phyloP scores from a whole-genome alignment of 2,113 vertebrate genomes.

The Gambusia holbrooki region DNA sequence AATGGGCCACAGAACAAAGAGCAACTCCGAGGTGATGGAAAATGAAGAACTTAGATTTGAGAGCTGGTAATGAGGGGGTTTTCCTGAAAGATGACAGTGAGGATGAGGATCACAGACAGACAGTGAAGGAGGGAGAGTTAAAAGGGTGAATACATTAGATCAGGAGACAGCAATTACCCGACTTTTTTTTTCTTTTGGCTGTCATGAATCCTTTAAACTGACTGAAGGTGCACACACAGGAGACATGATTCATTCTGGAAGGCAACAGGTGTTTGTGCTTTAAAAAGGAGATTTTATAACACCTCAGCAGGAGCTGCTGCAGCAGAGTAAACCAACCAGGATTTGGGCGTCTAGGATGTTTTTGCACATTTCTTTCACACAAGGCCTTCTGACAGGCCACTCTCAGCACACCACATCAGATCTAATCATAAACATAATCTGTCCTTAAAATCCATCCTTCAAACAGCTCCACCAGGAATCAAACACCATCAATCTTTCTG shows the following conservation, averaged over 20 bases:
- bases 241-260: conserved; percentile 18
- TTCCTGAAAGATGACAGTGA: conserved; percentile 77
- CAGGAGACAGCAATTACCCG: conserved; percentile 51
- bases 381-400: conserved; percentile 46
- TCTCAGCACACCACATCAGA: conserved; percentile 56
- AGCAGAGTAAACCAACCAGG: conserved; percentile 41
- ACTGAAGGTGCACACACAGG: conserved; percentile 1
- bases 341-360: conserved; percentile 41
- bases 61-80: conserved; percentile 74
- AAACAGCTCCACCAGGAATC: conserved; percentile 27
- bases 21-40: conserved; percentile 61
- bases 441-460: conserved; percentile 57
- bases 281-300: conserved; percentile 24
- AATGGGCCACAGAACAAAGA: conserved; percentile 74
- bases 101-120: conserved; percentile 66
- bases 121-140: conserved; percentile 43
- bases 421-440: conserved; percentile 53
- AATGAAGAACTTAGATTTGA: conserved; percentile 69
- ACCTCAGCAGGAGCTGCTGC: conserved; percentile 46
- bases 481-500: conserved; percentile 51
- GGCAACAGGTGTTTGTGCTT: conserved; percentile 65
- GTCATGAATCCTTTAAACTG: conserved; percentile 26
- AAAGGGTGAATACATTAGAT: conserved; percentile 51
- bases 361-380: conserved; percentile 42
- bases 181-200: conserved; percentile 25